A percentile compares a stretch with the other conserved stretches of the same genome.
phyloP scores from a whole-genome alignment of 1,140 invertebrate genomes.

The Paraescarpia echinospica region DNA sequence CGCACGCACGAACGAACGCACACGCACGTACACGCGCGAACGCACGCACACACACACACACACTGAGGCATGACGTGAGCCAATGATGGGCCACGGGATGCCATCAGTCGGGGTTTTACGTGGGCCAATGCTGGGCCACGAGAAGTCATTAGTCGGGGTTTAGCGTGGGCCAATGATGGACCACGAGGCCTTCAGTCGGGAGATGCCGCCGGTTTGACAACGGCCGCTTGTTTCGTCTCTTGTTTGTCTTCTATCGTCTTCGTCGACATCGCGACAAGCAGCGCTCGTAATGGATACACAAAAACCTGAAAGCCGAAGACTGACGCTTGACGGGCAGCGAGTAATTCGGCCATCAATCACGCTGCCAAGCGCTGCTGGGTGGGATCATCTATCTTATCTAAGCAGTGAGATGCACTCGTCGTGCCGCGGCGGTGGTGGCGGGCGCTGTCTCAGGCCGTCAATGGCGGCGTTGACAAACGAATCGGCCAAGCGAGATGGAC shows the following conservation, averaged over 20 bases:
- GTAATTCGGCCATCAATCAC: constrained; percentile 13
- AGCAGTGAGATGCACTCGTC: not conserved
- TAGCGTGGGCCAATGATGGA: not conserved
- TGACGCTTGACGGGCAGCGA: constrained; percentile 16
- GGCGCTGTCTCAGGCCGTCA: not conserved
- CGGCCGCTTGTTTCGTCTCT: constrained; percentile 6
- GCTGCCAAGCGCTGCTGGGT: not conserved
- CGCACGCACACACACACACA: too few relatives aligned
- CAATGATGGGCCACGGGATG: too few relatives aligned
- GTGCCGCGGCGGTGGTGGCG: not conserved
- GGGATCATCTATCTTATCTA: constrained; percentile 10
- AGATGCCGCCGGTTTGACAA: not conserved
- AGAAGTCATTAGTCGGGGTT: not conserved
- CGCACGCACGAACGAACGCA: constrained; percentile 17
- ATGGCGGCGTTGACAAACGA: not conserved
- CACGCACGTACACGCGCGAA: not conserved
- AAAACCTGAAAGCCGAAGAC: constrained; percentile 12
- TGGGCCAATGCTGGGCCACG: too few relatives aligned
- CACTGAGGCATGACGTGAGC: too few relatives aligned
- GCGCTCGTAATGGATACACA: constrained; percentile 3
- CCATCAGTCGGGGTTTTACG: not conserved
- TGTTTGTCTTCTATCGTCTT: constrained; percentile 5
- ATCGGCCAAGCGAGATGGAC: constrained; percentile 5
- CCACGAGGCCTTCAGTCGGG: not conserved
- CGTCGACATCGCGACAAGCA: constrained; percentile 11